Evolutionary conservation across 1,140 invertebrate species (phyloP).

Genomic region (Brevipalpus yothersi): DNA sequence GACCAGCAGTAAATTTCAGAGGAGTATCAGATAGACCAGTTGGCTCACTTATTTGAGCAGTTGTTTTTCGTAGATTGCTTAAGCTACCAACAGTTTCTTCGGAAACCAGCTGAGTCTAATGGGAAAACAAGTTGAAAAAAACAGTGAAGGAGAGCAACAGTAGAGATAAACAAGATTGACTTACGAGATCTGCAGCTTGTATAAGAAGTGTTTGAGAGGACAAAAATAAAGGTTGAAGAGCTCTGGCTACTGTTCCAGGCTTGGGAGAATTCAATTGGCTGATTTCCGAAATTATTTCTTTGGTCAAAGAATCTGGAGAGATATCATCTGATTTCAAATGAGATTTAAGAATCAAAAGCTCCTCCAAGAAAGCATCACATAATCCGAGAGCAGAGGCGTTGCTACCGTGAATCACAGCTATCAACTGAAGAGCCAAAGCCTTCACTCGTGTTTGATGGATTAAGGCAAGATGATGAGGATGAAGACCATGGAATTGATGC

Average conservation of each 20-base stretch:
- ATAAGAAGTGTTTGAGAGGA: slow-evolving; percentile 17
- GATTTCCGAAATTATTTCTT: slow-evolving; percentile 46
- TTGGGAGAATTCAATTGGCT: slow-evolving; percentile 51
- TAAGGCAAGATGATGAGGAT: slow-evolving; percentile 38
- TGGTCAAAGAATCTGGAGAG: slow-evolving; percentile 46
- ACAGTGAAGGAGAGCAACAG: neutral
- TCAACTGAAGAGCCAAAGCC: slow-evolving; percentile 52
- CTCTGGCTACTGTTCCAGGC: slow-evolving; percentile 48
- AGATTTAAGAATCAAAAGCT: slow-evolving; percentile 26
- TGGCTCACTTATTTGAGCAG: slow-evolving; percentile 58
- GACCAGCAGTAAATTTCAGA: slow-evolving; percentile 74
- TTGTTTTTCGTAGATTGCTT: slow-evolving; percentile 23
- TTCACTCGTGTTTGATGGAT: slow-evolving; percentile 60
- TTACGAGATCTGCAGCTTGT: slow-evolving; percentile 28
- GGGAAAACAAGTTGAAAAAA: neutral
- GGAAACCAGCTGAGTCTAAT: slow-evolving; percentile 2
- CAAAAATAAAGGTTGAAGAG: slow-evolving; percentile 48
- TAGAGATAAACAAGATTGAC: neutral
- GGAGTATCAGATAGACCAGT: slow-evolving; percentile 51
- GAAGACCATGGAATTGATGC: slow-evolving; percentile 54
- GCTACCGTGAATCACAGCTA: slow-evolving; percentile 37
- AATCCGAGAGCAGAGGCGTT: slow-evolving; percentile 32
- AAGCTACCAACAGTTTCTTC: slow-evolving; percentile 7
- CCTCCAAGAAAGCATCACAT: slow-evolving; percentile 33
- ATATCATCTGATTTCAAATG: slow-evolving; percentile 24